A percentile compares a stretch with the other conserved stretches of the same genome.
Evolutionary conservation across 2,888 invertebrate species (phyloP).

Genomic region (Parnassius mnemosyne): DNA sequence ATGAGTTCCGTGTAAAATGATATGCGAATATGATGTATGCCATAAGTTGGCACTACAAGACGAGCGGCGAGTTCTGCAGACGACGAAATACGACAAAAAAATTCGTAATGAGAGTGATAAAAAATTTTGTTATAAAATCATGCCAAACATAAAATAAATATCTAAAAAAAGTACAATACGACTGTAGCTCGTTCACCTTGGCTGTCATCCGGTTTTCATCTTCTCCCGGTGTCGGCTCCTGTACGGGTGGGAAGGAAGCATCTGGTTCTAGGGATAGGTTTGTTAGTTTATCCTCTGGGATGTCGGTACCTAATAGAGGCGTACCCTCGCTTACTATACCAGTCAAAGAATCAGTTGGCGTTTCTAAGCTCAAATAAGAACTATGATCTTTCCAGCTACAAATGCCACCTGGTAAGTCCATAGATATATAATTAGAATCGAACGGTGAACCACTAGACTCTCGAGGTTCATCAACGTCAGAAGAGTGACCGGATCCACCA

Average conservation of each 20-base stretch:
- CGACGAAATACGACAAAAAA: constrained; percentile 64
- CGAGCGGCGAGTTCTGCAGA: constrained; percentile 65
- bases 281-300: constrained; percentile 77
- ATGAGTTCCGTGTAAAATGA: constrained; percentile 31
- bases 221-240: constrained; percentile 59
- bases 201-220: constrained; percentile 56
- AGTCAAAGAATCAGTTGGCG: constrained; percentile 52
- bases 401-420: constrained; percentile 89
- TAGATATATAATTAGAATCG: constrained; percentile 83
- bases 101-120: constrained; percentile 70
- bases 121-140: constrained; percentile 74
- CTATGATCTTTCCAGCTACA: constrained; percentile 91
- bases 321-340: constrained; percentile 41
- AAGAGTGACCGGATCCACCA: constrained; percentile 77
- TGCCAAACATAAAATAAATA: constrained; percentile 77
- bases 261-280: constrained; percentile 67
- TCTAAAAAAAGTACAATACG: constrained; percentile 77
- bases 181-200: constrained; percentile 77
- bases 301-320: constrained; percentile 42
- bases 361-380: constrained; percentile 85
- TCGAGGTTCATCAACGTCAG: constrained; percentile 56
- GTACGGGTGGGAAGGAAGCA: constrained; percentile 64
- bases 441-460: constrained; percentile 50
- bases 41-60: constrained; percentile 75
- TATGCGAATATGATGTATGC: constrained; percentile 54